These are phyloP conservation scores for Trachelus tabidus DNA, from an alignment of 2,888 invertebrate genomes.

Conservation along the genomic window DNA sequence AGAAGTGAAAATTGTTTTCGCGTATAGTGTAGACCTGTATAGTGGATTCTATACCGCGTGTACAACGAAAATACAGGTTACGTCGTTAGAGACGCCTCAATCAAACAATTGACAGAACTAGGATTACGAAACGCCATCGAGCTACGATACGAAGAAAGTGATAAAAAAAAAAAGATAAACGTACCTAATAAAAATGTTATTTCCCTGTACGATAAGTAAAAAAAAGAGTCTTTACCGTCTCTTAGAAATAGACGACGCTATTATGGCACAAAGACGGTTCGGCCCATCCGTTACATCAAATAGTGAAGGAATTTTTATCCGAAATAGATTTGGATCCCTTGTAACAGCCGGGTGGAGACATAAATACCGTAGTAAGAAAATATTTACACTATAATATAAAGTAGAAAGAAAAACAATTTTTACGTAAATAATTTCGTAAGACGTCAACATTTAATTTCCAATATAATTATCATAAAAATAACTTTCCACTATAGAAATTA, in stretches of 20 bases:
- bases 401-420: background rate
- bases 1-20: slow-evolving; percentile 2
- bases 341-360: background rate
- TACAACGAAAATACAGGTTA: background rate
- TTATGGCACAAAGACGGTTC: background rate
- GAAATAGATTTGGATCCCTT: background rate
- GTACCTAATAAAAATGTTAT: background rate
- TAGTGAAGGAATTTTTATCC: background rate
- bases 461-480: background rate
- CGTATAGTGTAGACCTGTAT: background rate
- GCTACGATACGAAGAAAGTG: background rate
- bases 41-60: background rate
- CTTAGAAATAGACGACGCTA: background rate
- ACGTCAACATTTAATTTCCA: background rate
- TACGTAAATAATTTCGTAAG: background rate
- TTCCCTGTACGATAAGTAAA: no score
- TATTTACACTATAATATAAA: background rate
- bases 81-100: background rate
- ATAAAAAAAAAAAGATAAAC: background rate
- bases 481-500: background rate
- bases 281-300: background rate
- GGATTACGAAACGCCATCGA: background rate
- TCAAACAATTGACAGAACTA: background rate
- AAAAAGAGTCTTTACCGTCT: background rate
- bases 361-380: background rate